These are phyloP conservation scores for Empis livida DNA, from an alignment of 2,888 invertebrate species.

Conservation along the genomic window DNA sequence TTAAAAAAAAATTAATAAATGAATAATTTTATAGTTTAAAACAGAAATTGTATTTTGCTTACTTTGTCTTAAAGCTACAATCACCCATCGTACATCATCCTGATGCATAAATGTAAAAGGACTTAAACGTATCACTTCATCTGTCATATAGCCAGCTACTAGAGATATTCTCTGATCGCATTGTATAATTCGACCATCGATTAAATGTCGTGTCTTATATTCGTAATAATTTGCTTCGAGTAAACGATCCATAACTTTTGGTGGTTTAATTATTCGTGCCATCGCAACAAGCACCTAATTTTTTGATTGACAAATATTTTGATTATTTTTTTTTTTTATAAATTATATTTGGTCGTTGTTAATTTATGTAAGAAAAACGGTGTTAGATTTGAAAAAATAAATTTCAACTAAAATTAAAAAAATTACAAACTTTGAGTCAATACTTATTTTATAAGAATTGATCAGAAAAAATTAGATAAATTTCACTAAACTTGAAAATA, in stretches of 20 bases:
- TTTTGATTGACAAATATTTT: too few species aligned
- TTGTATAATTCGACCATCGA: constrained; percentile 79
- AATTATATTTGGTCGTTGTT: too few species aligned
- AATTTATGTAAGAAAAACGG: too few species aligned
- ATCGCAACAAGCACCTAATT: constrained; percentile 53
- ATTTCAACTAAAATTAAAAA: too few species aligned
- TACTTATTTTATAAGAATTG: too few species aligned
- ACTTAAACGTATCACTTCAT: constrained; percentile 76
- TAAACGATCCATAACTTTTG: constrained; percentile 50
- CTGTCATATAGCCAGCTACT: constrained; percentile 78
- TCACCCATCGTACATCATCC: constrained; percentile 80
- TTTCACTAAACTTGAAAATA: too few species aligned
- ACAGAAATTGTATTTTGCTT: constrained; percentile 27
- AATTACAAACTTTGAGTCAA: too few species aligned
- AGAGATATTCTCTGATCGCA: constrained; percentile 84
- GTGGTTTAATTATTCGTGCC: constrained; percentile 57
- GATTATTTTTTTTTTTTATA: too few species aligned
- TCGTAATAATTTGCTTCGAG: constrained; percentile 64
- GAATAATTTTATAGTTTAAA: constrained; percentile 1
- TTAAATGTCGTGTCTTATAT: constrained; percentile 77
- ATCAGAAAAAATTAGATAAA: too few species aligned
- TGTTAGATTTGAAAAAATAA: too few species aligned
- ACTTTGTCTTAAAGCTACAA: constrained; percentile 77
- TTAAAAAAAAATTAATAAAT: constrained; percentile 15
- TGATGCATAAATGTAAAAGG: constrained; percentile 84